Percentiles rank a stretch among this genome's conserved stretches.
phyloP scores from a whole-genome alignment of 2,888 invertebrate species.

The Metellina segmentata region DNA sequence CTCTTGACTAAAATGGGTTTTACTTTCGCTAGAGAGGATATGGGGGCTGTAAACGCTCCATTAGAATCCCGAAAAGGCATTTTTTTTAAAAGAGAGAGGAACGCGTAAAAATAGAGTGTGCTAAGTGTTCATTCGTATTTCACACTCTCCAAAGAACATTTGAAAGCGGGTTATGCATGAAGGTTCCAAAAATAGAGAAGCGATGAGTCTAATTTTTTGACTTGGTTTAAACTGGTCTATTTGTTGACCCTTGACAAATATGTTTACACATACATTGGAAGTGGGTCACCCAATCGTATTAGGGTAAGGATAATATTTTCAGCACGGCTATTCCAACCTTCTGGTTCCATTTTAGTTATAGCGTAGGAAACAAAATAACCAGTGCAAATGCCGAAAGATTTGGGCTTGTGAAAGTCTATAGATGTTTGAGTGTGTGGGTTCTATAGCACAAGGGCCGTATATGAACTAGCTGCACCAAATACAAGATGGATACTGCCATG shows the following conservation, averaged over 20 bases:
- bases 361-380: no score
- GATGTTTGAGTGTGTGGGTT: no score
- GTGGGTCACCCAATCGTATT: not conserved
- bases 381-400: no score
- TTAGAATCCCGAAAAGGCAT: slow-evolving; percentile 54
- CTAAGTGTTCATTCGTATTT: slow-evolving; percentile 53
- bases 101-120: slow-evolving; percentile 51
- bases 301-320: not conserved
- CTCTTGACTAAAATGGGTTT: slow-evolving; percentile 26
- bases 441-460: no score
- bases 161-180: slow-evolving; percentile 26
- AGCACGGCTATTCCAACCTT: not conserved
- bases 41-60: slow-evolving; percentile 66
- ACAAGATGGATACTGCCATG: no score
- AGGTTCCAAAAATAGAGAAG: not conserved
- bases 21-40: slow-evolving; percentile 65
- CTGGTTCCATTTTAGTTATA: not conserved
- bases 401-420: no score
- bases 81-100: slow-evolving; percentile 49
- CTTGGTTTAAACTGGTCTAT: not conserved
- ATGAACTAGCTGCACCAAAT: no score
- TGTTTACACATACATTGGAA: not conserved
- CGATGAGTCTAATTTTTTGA: not conserved
- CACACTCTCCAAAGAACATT: slow-evolving; percentile 40
- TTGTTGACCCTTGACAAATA: not conserved